Conservation (phyloP, 2,888 invertebrate genomes). For the Schrankia costaestrigalis region DNA sequence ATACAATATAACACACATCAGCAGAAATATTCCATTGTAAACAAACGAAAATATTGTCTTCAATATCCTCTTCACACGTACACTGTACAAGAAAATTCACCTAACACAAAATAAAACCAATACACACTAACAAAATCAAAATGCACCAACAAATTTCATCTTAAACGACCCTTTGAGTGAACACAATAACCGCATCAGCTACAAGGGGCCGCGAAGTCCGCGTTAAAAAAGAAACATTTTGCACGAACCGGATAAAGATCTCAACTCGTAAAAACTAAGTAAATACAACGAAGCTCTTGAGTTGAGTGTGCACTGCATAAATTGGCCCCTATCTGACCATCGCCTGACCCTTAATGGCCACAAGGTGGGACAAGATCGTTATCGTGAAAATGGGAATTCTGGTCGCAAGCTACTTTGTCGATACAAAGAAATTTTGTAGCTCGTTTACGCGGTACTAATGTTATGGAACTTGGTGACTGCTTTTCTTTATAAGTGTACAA, state of each 20-base stretch:
- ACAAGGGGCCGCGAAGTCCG: constrained; percentile 24
- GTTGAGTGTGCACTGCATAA: constrained; percentile 73
- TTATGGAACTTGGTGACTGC: constrained; percentile 37
- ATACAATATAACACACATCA: not conserved
- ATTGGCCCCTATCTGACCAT: constrained; percentile 71
- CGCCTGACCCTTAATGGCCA: constrained; percentile 73
- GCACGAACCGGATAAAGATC: constrained; percentile 60
- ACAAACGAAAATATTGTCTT: no score
- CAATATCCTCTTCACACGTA: no score
- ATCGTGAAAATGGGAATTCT: constrained; percentile 69
- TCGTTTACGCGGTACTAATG: constrained; percentile 54
- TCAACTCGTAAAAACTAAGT: constrained; percentile 60
- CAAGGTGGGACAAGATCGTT: constrained; percentile 73
- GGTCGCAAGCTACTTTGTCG: constrained; percentile 60
- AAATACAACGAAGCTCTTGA: constrained; percentile 62
- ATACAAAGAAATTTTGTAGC: constrained; percentile 65
- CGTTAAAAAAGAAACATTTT: constrained; percentile 48
- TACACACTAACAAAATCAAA: constrained; percentile 5
- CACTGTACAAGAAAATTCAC: no score
- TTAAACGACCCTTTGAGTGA: constrained; percentile 15
- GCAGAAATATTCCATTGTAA: no score
- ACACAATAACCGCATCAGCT: constrained; percentile 31
- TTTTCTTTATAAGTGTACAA: constrained; percentile 28
- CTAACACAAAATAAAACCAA: not conserved
- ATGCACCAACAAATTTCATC: constrained; percentile 9